Percentiles rank a stretch among this genome's conserved stretches.
These are phyloP conservation scores for Typhlichthys subterraneus DNA, from an alignment of 2,797 vertebrate species.

Conservation along the genomic window DNA sequence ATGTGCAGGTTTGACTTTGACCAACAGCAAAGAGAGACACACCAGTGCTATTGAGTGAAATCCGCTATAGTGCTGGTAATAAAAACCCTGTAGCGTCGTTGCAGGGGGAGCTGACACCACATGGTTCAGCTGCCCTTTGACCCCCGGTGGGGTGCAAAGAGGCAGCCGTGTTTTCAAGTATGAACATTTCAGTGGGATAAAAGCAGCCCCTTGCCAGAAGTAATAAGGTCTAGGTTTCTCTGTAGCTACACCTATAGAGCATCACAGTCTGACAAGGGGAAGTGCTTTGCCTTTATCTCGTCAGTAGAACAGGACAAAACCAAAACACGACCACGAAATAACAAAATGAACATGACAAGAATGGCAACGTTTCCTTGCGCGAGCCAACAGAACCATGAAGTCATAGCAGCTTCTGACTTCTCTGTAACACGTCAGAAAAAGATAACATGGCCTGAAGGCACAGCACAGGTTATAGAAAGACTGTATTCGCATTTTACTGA, in stretches of 20 bases:
- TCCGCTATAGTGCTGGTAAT: too few relatives aligned
- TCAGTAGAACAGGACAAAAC: slow-evolving; percentile 43
- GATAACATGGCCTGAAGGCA: slow-evolving; percentile 62
- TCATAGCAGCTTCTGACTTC: slow-evolving; percentile 84
- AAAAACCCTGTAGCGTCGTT: too few relatives aligned
- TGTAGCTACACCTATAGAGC: slow-evolving; percentile 81
- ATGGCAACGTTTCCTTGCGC: slow-evolving; percentile 31
- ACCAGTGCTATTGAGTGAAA: too few relatives aligned
- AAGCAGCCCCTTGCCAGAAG: slow-evolving; percentile 56
- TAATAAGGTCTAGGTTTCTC: slow-evolving; percentile 79
- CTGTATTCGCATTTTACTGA: background rate
- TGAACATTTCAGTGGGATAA: slow-evolving; percentile 71
- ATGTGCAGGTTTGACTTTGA: too few relatives aligned
- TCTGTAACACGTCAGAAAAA: slow-evolving; percentile 82
- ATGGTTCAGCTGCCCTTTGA: background rate
- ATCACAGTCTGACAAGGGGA: slow-evolving; percentile 52
- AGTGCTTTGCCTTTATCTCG: slow-evolving; percentile 43
- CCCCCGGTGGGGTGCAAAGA: slow-evolving; percentile 67
- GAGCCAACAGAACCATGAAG: slow-evolving; percentile 67
- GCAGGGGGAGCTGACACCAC: background rate
- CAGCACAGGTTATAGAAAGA: slow-evolving; percentile 14
- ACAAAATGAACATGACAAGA: slow-evolving; percentile 15
- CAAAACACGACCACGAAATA: slow-evolving; percentile 21
- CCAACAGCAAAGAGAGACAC: too few relatives aligned
- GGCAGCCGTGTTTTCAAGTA: slow-evolving; percentile 76